Percentiles rank a stretch among this genome's conserved stretches.
Conservation (phyloP, 1,140 invertebrate species). For the Saccostrea glomerata region DNA sequence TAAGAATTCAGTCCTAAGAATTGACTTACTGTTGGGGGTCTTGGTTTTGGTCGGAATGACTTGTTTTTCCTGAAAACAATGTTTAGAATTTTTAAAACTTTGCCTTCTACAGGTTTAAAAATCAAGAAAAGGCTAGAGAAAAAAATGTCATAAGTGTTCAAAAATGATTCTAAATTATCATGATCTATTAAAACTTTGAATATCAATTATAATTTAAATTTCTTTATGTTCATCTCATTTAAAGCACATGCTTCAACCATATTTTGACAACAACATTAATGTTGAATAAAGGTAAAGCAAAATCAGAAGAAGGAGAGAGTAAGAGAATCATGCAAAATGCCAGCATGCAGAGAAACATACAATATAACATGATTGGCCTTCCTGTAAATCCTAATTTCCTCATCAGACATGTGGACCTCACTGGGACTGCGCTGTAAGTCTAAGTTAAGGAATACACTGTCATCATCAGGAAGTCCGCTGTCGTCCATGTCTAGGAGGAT, state of each 20-base stretch:
- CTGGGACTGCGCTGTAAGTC: slow-evolving; percentile 48
- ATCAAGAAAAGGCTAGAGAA: too few species aligned
- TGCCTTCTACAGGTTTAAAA: too few species aligned
- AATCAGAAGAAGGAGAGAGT: background rate
- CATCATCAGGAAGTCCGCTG: slow-evolving; percentile 38
- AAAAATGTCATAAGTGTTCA: background rate
- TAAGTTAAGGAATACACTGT: background rate
- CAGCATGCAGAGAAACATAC: slow-evolving; percentile 56
- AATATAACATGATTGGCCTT: slow-evolving; percentile 58
- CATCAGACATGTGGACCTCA: slow-evolving; percentile 58
- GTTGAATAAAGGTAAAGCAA: background rate
- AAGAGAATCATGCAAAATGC: slow-evolving; percentile 29
- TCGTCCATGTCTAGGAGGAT: slow-evolving; percentile 39
- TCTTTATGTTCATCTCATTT: background rate
- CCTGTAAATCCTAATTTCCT: slow-evolving; percentile 58
- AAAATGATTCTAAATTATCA: background rate
- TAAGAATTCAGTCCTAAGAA: background rate
- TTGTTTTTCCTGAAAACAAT: slow-evolving; percentile 88
- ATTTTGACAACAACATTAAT: background rate
- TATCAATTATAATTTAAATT: background rate
- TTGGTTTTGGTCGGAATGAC: slow-evolving; percentile 83
- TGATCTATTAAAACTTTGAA: background rate
- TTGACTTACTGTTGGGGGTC: slow-evolving; percentile 71
- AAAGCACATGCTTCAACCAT: background rate
- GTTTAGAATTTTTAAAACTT: too few species aligned